Percentiles rank a stretch among this genome's conserved stretches.
Conservation (phyloP, 2,113 vertebrate genomes). For the Plecturocebus donacophilus region DNA sequence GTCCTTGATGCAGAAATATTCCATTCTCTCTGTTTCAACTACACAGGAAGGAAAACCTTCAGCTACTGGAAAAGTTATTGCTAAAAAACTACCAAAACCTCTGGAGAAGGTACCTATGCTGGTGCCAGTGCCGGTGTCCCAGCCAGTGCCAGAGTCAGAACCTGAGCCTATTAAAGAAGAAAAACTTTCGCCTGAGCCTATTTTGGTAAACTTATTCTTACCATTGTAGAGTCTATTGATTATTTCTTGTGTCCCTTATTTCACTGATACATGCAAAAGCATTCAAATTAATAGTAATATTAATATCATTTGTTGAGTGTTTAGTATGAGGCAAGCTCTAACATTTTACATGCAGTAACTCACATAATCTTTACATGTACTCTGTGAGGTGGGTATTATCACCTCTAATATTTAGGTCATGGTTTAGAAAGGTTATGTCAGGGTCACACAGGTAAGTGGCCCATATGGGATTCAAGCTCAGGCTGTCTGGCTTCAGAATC, state of each 20-base stretch:
- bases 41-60: slow-evolving; percentile 75
- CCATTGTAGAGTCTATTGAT: neutral
- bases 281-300: neutral
- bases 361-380: neutral
- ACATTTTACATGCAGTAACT: neutral
- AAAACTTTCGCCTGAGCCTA: slow-evolving; percentile 76
- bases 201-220: slow-evolving; percentile 72
- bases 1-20: neutral
- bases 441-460: neutral
- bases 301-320: neutral
- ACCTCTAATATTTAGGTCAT: neutral
- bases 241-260: neutral
- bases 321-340: neutral
- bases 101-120: slow-evolving; percentile 51
- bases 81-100: slow-evolving; percentile 67
- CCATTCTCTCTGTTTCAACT: neutral
- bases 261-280: neutral
- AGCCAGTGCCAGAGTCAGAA: slow-evolving; percentile 23
- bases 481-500: neutral
- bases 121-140: neutral
- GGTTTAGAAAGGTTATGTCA: neutral
- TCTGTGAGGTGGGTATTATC: neutral
- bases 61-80: slow-evolving; percentile 60
- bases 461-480: neutral
- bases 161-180: slow-evolving; percentile 72